Evolutionary conservation across 2,888 invertebrate species (phyloP), one percentile per base, ranked within the genome.

Genomic region (Anthrax anthrax): DNA sequence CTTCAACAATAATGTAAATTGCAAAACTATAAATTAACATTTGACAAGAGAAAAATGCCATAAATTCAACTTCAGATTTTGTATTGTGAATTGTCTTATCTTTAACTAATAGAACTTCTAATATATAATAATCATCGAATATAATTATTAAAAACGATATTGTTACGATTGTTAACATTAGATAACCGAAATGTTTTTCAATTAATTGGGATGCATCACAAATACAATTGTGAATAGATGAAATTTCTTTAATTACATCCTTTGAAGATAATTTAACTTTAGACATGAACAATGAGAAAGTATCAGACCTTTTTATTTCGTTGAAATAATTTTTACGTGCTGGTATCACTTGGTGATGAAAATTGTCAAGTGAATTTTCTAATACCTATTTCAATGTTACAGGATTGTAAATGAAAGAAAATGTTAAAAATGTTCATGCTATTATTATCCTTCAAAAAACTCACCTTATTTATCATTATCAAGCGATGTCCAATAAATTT

Each of bases 111-210:
- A 62, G 46, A 0, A 60, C 64, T 17, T 65, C 65, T 43, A 66
- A 47, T 38, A 65, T 60, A 45, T 65, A 65, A 47, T 65, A 65
- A 41, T 58, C 60, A 47, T 65, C 65, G 17, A n/a, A n/a, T n/a
- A 66, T 54, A 47, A 65, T 64, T 19, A 66, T 66, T 0, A 65
- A 43, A 48, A 66, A 66, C 0, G 64, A 64, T 23, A n/a, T 65
- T 8, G 62, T 58, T 18, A 64, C 58, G 27, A 66, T 65, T 9
- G 64, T 63, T 14, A 65, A 47, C 47, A 65, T 46, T 0, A 65
- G 65, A 51, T 63, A 62, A 0, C 59, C 60, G 34, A 65, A 65
- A 29, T 65, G 64, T 34, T 65, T 63, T 47, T 65, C 66, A 34
- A 63, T 60, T 2, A 57, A 59, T 23, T 58, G 55, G 43, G 63